Evolutionary conservation across 1,140 invertebrate species (phyloP), one percentile per base, ranked within the genome.

Genomic region (Trialeurodes vaporariorum): DNA sequence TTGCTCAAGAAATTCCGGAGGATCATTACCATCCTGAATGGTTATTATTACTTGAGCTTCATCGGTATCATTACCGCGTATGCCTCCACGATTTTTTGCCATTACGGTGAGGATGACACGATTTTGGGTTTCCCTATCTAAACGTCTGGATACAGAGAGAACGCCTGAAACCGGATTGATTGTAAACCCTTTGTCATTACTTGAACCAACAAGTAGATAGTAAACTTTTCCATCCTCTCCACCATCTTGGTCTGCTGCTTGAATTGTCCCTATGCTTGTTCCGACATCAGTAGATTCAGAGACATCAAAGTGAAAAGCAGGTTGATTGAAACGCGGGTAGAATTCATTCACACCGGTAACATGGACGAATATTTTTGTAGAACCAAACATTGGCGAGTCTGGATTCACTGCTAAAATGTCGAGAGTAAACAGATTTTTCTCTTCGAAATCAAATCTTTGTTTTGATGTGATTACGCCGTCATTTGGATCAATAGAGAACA

Each of bases 1-100:
- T 25, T 81, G 81, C 71, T 91, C 83, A 12, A 88, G 76, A 76
- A 98, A 98, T 77, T 94, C 90, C 0, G 94, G 94, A 1, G 94
- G 93, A 81, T 97, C 94, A 75, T 97, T 97, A 2, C 94, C 93
- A 77, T 97, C 94, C 81, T 96, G 91, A 65, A 97, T 92, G 0
- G 88, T 90, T 67, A 98, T 90, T 26, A 93, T 91, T 0, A 98
- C 90, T 78, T 93, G 91, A 2, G 94, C 94, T 77, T 94, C 92
- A 76, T 97, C 94, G 0, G 93, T 96, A 74, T 98, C 94, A 78
- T 97, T 96, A 11, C 93, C 93, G 59, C 88, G 82, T 68, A 97
- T 94, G 26, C 92, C 91, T 11, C 94, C 94, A 60, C 85, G 85
- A 77, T 98, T 98, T 80, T 98, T 98, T 0, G 94, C 94, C 81